Percentiles rank a stretch among this genome's conserved stretches.
These are phyloP conservation scores for Dicycla oo DNA, from an alignment of 2,888 invertebrate genomes.

Conservation along the genomic window DNA sequence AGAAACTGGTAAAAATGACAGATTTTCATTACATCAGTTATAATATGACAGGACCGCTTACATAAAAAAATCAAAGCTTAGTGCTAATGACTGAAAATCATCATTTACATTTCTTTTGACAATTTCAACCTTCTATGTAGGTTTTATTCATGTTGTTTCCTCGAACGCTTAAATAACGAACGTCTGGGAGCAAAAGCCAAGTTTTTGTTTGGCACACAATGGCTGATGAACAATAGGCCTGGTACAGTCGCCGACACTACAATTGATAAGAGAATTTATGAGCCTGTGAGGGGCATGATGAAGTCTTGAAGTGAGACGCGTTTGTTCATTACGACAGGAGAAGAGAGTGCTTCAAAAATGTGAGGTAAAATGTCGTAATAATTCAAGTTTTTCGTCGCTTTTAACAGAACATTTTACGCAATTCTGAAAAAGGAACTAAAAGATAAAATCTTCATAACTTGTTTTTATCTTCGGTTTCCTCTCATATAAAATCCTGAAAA, in stretches of 20 bases:
- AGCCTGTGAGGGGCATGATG: conserved; percentile 2
- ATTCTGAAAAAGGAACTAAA: neutral
- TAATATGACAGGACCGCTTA: neutral
- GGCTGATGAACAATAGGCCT: conserved; percentile 51
- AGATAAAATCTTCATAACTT: neutral
- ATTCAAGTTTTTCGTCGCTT: neutral
- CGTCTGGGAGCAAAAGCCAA: conserved; percentile 41
- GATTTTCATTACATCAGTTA: too few relatives aligned
- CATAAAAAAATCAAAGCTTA: too few relatives aligned
- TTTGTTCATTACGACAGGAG: conserved; percentile 3
- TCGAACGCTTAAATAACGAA: conserved; percentile 35
- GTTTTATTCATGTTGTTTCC: conserved; percentile 38
- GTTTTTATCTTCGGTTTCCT: neutral
- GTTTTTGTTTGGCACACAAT: conserved; percentile 61
- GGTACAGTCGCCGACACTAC: conserved; percentile 48
- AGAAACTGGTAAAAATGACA: too few relatives aligned
- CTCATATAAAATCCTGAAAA: neutral
- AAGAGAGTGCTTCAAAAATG: conserved; percentile 1
- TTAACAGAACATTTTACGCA: neutral
- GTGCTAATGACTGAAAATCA: neutral
- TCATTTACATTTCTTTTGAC: neutral
- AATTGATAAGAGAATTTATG: conserved; percentile 57
- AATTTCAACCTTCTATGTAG: conserved; percentile 1
- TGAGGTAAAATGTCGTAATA: conserved; percentile 1
- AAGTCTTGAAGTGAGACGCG: conserved; percentile 21